Evolutionary conservation across 2,888 invertebrate species (phyloP).

Genomic region (Zygothrica quintamaculata): DNA sequence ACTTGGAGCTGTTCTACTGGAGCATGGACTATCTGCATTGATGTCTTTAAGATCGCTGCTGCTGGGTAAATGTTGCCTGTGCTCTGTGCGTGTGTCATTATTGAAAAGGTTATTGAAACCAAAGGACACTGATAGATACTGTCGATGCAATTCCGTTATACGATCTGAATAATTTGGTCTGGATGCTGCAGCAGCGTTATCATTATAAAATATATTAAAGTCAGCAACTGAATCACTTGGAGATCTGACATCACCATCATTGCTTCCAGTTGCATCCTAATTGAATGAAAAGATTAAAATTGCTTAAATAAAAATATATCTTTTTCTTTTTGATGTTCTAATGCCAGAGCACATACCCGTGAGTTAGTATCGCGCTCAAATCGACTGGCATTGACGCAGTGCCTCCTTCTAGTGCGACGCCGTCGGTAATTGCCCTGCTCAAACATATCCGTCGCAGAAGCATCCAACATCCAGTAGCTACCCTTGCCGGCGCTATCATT

Average conservation of each 20-base stretch:
- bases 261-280: conserved; percentile 58
- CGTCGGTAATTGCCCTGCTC: conserved; percentile 94
- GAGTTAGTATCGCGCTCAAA: conserved; percentile 65
- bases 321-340: not conserved
- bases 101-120: conserved; percentile 83
- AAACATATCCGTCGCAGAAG: conserved; percentile 93
- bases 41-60: conserved; percentile 36
- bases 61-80: conserved; percentile 26
- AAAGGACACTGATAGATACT: conserved; percentile 83
- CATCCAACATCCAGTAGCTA: conserved; percentile 92
- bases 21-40: conserved; percentile 51
- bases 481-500: conserved; percentile 88
- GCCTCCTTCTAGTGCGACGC: conserved; percentile 87
- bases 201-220: conserved; percentile 66
- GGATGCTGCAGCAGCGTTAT: conserved; percentile 36
- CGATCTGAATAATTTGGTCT: conserved; percentile 83
- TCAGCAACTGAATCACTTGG: conserved; percentile 53
- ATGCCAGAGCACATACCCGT: conserved; percentile 44
- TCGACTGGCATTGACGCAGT: conserved; percentile 73
- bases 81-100: conserved; percentile 39
- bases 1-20: conserved; percentile 43
- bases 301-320: conserved; percentile 2
- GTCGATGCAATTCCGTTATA: conserved; percentile 83
- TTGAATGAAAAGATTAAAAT: not conserved
- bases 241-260: conserved; percentile 55